Conservation (phyloP, 1,140 invertebrate species). For the Tribolium madens region DNA sequence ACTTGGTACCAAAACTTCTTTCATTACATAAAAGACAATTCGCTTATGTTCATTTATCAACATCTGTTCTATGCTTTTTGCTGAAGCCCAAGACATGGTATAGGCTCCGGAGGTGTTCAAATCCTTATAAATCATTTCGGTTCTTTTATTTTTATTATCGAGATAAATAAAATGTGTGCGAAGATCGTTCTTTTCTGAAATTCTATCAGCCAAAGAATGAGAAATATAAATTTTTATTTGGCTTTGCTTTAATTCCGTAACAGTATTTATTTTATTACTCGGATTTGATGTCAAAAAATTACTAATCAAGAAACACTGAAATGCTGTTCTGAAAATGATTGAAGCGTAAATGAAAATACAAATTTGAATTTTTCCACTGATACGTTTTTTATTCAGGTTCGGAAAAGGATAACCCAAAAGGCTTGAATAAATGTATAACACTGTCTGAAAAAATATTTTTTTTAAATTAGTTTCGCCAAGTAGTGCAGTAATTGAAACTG, state of each 20-base stretch:
- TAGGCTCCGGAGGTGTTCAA: background rate
- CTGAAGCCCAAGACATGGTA: background rate
- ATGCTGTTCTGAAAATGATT: background rate
- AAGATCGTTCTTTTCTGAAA: background rate
- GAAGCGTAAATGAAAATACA: background rate
- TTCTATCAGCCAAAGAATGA: background rate
- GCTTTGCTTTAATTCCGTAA: background rate
- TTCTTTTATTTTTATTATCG: background rate
- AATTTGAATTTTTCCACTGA: background rate
- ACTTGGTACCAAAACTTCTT: conserved; percentile 28
- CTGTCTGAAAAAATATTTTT: background rate
- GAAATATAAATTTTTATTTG: conserved; percentile 7
- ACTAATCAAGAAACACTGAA: background rate
- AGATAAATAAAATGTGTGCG: background rate
- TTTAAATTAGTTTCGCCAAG: background rate
- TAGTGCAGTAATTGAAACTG: background rate
- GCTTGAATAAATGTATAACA: background rate
- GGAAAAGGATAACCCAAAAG: background rate
- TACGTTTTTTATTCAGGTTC: background rate
- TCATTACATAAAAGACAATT: background rate
- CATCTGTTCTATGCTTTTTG: background rate
- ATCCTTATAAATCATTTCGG: background rate
- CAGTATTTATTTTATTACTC: background rate
- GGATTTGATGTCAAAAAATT: background rate
- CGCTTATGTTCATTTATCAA: background rate